Conservation (phyloP, 2,888 invertebrate genomes). For the Neelides folsomi region DNA sequence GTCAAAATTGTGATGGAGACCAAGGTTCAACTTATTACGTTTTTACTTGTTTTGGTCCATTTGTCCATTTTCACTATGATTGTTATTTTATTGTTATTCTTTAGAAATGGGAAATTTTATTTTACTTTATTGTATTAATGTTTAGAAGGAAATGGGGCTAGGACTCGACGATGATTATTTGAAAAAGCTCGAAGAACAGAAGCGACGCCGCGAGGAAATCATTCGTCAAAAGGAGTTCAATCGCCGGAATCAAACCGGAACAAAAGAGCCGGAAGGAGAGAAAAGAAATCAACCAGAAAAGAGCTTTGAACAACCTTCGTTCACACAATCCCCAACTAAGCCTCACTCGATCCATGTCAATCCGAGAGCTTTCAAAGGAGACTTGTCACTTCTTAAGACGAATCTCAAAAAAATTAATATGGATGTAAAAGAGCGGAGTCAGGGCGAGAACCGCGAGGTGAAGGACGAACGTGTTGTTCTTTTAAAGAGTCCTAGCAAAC, state of each 20-base stretch:
- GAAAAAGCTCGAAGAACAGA: constrained; percentile 42
- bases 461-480: not conserved
- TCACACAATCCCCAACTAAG: not conserved
- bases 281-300: not conserved
- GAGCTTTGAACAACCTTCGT: too few species aligned
- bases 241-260: constrained; percentile 37
- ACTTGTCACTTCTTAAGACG: constrained; percentile 15
- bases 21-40: constrained; percentile 12
- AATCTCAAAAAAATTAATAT: constrained; percentile 16
- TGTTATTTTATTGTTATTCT: too few species aligned
- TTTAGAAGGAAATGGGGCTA: constrained; percentile 24
- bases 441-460: not conserved
- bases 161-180: constrained; percentile 37
- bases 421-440: constrained; percentile 1
- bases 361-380: constrained; percentile 21
- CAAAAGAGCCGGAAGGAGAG: constrained; percentile 10
- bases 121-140: not conserved
- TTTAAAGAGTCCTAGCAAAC: too few species aligned
- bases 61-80: too few species aligned
- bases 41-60: too few species aligned
- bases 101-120: too few species aligned
- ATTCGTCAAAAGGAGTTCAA: constrained; percentile 40
- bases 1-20: constrained; percentile 21
- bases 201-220: constrained; percentile 40
- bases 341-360: constrained; percentile 19